Base-by-base conservation (phyloP, 2,797 vertebrate species). In the Zalophus californianus region DNA sequence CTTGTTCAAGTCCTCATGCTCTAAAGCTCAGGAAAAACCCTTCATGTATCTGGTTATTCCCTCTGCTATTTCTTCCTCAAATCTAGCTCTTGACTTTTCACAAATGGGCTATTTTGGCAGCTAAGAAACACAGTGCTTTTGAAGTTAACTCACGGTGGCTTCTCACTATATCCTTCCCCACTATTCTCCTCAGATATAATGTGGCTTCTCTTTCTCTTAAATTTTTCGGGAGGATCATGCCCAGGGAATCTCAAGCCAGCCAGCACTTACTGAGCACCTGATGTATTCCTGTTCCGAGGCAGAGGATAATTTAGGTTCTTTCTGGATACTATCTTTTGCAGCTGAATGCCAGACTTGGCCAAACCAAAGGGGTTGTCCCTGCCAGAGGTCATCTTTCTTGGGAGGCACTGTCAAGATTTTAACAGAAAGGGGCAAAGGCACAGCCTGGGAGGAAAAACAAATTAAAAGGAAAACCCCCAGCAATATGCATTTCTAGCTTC, bases 361-460 rank as follows among this genome's bases (percentile, higher is more conserved):
- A 93, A 85, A 78, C 41, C 72, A 35, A 91, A 92, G 56, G 52
- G 68, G 52, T 15, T 25, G 73, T 60, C 78, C 58, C 44, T 68
- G 56, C 35, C 72, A 91, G 79, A 52, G 41, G 56, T 15, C 6
- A 20, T 62, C 50, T 73, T 91, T 60, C 96, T 79, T 77, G n/a
- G 77, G 73, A 95, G 62, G n/a, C 50, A 58, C 3, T 88, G 50
- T 72, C 44, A 90, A 86, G 86, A n/a, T 89, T 97, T 95, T 58
- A 66, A 84, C 7, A 73, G 77, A 75, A 96, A 86, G 41, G 79
- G 50, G 83, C 35, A 73, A 93, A 96, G 64, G 35, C 72, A 78
- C 7, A 87, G 79, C n/a, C 50, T 72, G 70, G 20, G 73, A 93
- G 44, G 79, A 86, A 96, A 87, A 82, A 44, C 79, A 83, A 85